A percentile compares a stretch with the other conserved stretches of the same genome.
phyloP scores from a whole-genome alignment of 2,888 invertebrate genomes.

The Tenthredo distinguenda region DNA sequence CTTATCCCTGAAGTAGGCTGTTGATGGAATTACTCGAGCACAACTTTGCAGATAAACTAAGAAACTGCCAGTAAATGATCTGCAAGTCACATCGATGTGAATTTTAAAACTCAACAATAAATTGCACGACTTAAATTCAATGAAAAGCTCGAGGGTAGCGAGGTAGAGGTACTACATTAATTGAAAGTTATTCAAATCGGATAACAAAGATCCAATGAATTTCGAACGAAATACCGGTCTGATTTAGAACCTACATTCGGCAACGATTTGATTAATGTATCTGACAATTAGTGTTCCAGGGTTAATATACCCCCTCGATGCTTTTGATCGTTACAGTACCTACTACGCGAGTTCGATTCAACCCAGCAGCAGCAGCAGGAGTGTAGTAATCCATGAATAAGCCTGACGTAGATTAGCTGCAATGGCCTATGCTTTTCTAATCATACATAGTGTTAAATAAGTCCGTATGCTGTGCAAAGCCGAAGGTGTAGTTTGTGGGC shows the following conservation, averaged over 20 bases:
- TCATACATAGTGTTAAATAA: conserved; percentile 50
- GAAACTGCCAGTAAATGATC: not conserved
- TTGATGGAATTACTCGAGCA: conserved; percentile 22
- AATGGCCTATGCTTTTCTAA: conserved; percentile 47
- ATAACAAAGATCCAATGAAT: not conserved
- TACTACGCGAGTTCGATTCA: not conserved
- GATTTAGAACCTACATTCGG: not conserved
- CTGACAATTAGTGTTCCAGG: conserved; percentile 8
- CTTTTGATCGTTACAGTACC: conserved; percentile 4
- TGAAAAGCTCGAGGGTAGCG: not conserved
- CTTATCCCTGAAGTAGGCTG: conserved; percentile 34
- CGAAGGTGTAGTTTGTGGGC: conserved; percentile 57
- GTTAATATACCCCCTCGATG: conserved; percentile 7
- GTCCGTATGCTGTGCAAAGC: conserved; percentile 32
- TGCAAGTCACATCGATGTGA: not conserved
- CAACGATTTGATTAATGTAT: conserved; percentile 16
- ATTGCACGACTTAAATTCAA: not conserved
- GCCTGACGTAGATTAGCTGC: conserved; percentile 35
- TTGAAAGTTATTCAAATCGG: not conserved
- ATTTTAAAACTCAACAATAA: not conserved
- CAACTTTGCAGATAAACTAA: conserved; percentile 1
- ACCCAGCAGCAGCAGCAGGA: not conserved
- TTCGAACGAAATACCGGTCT: not conserved
- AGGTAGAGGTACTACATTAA: not conserved
- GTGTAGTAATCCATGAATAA: conserved; percentile 39